Conservation (phyloP, 2,888 invertebrate genomes). For the Chrysolina haemoptera region DNA sequence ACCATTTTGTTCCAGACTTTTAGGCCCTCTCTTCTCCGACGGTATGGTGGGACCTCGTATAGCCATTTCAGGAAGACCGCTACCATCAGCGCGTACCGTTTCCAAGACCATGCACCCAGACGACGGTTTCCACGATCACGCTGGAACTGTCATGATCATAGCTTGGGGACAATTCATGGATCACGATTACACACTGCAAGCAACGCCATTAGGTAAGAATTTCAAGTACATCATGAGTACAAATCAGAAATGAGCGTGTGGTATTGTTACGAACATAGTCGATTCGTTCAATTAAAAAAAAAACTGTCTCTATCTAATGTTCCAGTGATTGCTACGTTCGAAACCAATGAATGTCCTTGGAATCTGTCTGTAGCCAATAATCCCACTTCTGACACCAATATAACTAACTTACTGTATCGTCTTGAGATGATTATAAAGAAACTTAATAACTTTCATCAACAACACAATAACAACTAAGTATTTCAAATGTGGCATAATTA, state of each 20-base stretch:
- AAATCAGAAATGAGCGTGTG: neutral
- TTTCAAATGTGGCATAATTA: too few species aligned
- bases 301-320: too few species aligned
- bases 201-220: conserved; percentile 84
- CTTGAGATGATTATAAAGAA: too few species aligned
- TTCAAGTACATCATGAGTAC: too few species aligned
- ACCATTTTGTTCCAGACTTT: conserved; percentile 71
- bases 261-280: too few species aligned
- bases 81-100: conserved; percentile 88
- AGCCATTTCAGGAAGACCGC: conserved; percentile 81
- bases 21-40: conserved; percentile 88
- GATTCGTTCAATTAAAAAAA: too few species aligned
- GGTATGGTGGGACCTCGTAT: conserved; percentile 89
- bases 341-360: too few species aligned
- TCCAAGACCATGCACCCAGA: conserved; percentile 94
- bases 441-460: too few species aligned
- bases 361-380: too few species aligned
- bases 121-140: conserved; percentile 94
- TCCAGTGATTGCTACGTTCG: neutral
- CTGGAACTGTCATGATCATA: conserved; percentile 93
- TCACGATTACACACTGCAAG: conserved; percentile 92
- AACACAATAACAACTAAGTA: too few species aligned
- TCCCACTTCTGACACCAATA: too few species aligned
- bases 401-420: too few species aligned
- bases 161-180: conserved; percentile 98